Evolutionary conservation across 1,140 invertebrate genomes (phyloP), one percentile per base, ranked within the genome.

Genomic region (Drosophila rhopaloa): DNA sequence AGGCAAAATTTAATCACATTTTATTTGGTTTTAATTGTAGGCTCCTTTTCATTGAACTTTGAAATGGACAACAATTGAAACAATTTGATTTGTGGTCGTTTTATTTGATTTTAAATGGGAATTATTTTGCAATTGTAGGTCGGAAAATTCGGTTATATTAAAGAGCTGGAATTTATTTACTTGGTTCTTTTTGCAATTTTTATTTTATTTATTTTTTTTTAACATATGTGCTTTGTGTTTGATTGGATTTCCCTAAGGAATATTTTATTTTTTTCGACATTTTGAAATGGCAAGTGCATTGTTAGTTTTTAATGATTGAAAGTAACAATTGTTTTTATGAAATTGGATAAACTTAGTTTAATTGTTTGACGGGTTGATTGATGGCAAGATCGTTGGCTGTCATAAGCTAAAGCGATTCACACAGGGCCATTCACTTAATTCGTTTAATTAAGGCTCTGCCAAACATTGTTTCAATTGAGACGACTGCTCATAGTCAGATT

Each of bases 401-500:
- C 50, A 62, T 62, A 57, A 47, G 50, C 2, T 10, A 32, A 35
- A 13, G 5, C 32, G 11, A 41, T 11, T 16, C 44, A 41, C 7
- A 47, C 60, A 75, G 47, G 71, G 74, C 16, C 57, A 29, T 29
- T 5, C 37, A 14, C 19, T 54, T 85, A 75, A 71, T 81, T 81
- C 29, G 59, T 37, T 70, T 78, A 81, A 85, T 85, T 78, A 71
- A 77, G 54, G 60, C 56, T 51, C 47, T 43, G 46, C 32, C 66
- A 61, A 63, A 50, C 57, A 56, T 62, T 58, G 46, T 63, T 62
- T 54, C 76, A 65, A 68, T 61, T 62, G 66, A 57, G 67, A 68
- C 56, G 50, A 70, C 37, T 41, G 9, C 32, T 41, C 63, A 13
- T 35, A 56, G 32, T 53, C 24, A 14, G 24, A 40, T 29, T 41